Conservation (phyloP, 2,113 vertebrate species). For the zebrafish (Danio rerio) region GRCz12tu NC_133176.1:25160001-25160500, state of each 20-base stretch:
- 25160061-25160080: constrained; percentile 68
- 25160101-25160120: constrained; percentile 13
- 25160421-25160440: constrained; percentile 91
- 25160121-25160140: neutral
- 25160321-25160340: neutral
- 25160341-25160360: constrained; percentile 95
- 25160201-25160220: constrained; percentile 14
- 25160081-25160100: constrained; percentile 35
- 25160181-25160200: constrained; percentile 37
- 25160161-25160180: constrained; percentile 44
- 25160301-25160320: neutral
- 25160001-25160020: constrained; percentile 33
- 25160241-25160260: constrained; percentile 24
- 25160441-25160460: constrained; percentile 91
- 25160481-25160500: constrained; percentile 85
- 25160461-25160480: constrained; percentile 74
- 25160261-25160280: neutral
- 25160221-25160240: neutral
- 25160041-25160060: constrained; percentile 70
- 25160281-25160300: neutral
- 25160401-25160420: constrained; percentile 94
- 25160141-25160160: constrained; percentile 34
- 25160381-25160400: constrained; percentile 96
- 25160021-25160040: constrained; percentile 22
- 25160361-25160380: constrained; percentile 94